Evolutionary conservation across 2,113 vertebrate species (phyloP).

Genomic region (Circaetus cinerascens): DNA sequence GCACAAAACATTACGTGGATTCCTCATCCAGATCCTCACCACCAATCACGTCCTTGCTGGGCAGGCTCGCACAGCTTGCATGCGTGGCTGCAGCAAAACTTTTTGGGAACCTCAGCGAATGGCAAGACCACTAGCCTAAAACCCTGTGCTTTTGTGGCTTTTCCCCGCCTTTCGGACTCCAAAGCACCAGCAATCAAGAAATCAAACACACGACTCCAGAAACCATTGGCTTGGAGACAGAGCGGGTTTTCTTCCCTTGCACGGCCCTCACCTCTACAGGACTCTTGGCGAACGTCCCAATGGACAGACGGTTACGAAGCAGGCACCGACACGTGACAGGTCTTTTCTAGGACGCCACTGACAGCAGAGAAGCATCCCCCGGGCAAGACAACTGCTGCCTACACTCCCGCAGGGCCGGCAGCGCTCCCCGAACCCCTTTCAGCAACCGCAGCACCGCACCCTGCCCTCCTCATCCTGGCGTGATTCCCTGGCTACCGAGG

Average conservation of each 20-base stretch:
- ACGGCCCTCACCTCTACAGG: neutral
- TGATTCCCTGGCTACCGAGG: rapidly evolving
- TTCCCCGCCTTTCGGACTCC: neutral
- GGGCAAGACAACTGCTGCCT: neutral
- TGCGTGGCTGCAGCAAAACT: neutral
- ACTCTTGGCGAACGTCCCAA: neutral
- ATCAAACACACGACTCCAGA: rapidly evolving
- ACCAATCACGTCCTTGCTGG: rapidly evolving
- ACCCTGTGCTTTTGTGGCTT: neutral
- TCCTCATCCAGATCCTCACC: neutral
- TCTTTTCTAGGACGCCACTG: neutral
- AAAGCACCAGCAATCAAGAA: neutral
- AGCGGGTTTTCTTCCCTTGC: neutral
- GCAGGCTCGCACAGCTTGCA: neutral
- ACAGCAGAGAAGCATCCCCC: neutral
- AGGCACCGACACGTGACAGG: neutral
- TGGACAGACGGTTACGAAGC: neutral
- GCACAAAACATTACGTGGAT: neutral
- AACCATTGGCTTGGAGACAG: rapidly evolving
- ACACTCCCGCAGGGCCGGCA: rapidly evolving
- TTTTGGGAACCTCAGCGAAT: neutral
- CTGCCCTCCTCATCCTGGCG: neutral
- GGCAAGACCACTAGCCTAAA: neutral
- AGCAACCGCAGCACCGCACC: rapidly evolving
- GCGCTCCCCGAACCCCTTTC: neutral